Evolutionary conservation across 2,888 invertebrate genomes (phyloP).

Genomic region (Himalopsyche kuldschensis): DNA sequence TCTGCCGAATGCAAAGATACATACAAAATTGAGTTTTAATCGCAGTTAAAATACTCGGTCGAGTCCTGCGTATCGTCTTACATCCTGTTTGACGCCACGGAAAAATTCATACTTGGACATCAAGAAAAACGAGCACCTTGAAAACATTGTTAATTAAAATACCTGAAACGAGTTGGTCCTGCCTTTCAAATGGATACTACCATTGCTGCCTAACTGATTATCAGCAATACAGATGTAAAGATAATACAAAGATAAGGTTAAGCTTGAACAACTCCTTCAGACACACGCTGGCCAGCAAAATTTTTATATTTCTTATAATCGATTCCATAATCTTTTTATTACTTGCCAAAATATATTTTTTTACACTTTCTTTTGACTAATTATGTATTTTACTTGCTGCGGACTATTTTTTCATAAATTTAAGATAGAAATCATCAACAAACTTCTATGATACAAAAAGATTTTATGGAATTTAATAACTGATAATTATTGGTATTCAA

Average conservation of each 20-base stretch:
- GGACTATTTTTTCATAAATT: too few relatives aligned
- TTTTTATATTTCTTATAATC: background rate
- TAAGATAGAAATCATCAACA: too few relatives aligned
- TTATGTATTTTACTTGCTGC: too few relatives aligned
- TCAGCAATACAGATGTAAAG: constrained; percentile 26
- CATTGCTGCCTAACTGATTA: constrained; percentile 29
- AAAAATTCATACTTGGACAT: background rate
- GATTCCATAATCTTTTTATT: too few relatives aligned
- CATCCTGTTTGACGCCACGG: constrained; percentile 25
- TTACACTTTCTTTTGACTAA: too few relatives aligned
- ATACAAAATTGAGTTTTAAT: background rate
- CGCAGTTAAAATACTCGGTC: background rate
- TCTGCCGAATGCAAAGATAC: background rate
- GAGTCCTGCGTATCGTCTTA: constrained; percentile 7
- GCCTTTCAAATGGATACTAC: constrained; percentile 10
- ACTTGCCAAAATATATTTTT: too few relatives aligned
- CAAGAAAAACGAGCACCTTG: constrained; percentile 1
- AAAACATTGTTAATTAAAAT: constrained; percentile 23
- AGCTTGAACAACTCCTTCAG: background rate
- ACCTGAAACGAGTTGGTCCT: constrained; percentile 19
- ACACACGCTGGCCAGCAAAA: background rate
- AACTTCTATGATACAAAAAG: too few relatives aligned
- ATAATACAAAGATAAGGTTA: constrained; percentile 21
- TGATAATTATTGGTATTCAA: too few relatives aligned
- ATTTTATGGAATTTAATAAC: too few relatives aligned